These are phyloP conservation scores for Rhizoglyphus robini DNA, from an alignment of 1,140 invertebrate genomes.

Conservation along the genomic window DNA sequence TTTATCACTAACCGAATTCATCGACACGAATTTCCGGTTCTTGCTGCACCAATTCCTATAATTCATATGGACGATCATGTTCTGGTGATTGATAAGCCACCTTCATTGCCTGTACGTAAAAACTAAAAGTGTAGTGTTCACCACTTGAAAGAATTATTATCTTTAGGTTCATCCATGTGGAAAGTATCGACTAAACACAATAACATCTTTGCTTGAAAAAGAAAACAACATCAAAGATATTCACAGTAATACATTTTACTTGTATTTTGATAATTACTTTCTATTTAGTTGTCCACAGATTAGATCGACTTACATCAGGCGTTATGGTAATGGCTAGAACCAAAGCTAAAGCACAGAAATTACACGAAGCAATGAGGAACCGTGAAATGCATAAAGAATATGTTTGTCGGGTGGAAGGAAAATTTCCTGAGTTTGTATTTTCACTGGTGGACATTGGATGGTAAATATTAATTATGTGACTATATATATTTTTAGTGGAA, in stretches of 20 bases:
- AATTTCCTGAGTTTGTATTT: constrained; percentile 78
- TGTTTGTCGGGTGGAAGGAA: constrained; percentile 85
- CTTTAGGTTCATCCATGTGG: constrained; percentile 87
- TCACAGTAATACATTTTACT: constrained; percentile 46
- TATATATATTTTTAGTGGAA: too few species aligned
- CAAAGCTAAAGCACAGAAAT: constrained; percentile 73
- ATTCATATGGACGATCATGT: constrained; percentile 94
- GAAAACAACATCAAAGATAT: constrained; percentile 87
- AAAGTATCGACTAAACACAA: constrained; percentile 85
- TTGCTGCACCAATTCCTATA: constrained; percentile 74
- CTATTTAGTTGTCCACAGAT: constrained; percentile 37
- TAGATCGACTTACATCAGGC: constrained; percentile 48
- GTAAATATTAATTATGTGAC: constrained; percentile 5
- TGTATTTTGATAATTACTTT: constrained; percentile 11
- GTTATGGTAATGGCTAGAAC: constrained; percentile 82
- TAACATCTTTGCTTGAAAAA: constrained; percentile 89
- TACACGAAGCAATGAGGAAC: constrained; percentile 85
- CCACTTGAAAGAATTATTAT: neutral
- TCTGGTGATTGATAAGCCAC: constrained; percentile 98
- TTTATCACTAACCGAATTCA: constrained; percentile 68
- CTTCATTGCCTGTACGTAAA: constrained; percentile 94
- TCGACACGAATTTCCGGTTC: constrained; percentile 29
- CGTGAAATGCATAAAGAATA: constrained; percentile 89
- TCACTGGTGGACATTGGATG: neutral
- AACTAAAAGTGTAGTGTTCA: constrained; percentile 25